Evolutionary conservation across 2,888 invertebrate species (phyloP).

Genomic region (Aphrophora alni): DNA sequence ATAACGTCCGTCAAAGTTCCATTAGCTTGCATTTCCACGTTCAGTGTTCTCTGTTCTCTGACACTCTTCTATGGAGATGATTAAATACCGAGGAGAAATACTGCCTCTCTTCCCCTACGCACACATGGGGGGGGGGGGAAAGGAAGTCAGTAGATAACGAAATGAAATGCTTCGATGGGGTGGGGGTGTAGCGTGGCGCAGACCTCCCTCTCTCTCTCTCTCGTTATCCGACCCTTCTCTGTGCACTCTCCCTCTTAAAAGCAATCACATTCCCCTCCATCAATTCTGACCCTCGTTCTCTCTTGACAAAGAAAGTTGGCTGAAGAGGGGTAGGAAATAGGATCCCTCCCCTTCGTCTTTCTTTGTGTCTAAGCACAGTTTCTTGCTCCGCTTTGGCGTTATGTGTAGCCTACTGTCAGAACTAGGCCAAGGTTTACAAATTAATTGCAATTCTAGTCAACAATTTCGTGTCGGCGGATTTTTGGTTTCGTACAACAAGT

Average conservation of each 20-base stretch:
- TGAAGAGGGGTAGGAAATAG: constrained; percentile 3
- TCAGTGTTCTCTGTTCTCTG: too few relatives aligned
- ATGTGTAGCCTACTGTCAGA: background rate
- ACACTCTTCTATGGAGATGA: background rate
- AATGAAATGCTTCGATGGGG: background rate
- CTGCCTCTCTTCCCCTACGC: background rate
- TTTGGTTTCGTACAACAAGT: too few relatives aligned
- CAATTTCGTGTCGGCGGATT: too few relatives aligned
- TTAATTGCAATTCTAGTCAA: background rate
- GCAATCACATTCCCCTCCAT: constrained; percentile 9
- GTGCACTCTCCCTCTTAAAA: constrained; percentile 1
- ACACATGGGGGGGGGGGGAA: background rate
- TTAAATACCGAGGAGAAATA: background rate
- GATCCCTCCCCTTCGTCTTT: background rate
- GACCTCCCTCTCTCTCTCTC: background rate
- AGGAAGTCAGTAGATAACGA: constrained; percentile 1
- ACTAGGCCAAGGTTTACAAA: background rate
- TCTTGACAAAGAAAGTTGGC: background rate
- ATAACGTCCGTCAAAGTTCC: background rate
- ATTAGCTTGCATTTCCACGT: background rate
- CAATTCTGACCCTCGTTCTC: constrained; percentile 3
- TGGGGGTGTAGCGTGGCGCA: background rate
- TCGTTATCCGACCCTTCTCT: constrained; percentile 9
- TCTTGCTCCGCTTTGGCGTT: background rate
- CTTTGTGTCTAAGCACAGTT: background rate